Evolutionary conservation across 2,113 vertebrate species (phyloP).

Genomic region (Aramus guarauna): DNA sequence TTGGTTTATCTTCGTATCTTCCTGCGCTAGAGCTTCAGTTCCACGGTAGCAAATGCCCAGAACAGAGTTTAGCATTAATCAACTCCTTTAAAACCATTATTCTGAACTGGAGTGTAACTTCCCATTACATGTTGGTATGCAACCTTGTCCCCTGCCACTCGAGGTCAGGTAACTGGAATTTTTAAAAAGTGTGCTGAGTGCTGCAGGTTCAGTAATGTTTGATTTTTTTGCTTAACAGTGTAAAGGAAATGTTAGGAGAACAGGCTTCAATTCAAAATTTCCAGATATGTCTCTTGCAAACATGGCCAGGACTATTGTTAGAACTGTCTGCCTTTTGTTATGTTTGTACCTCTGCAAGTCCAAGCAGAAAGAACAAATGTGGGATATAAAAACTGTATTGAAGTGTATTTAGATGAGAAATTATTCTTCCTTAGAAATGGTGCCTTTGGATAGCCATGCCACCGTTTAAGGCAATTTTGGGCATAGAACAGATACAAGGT

Average conservation of each 20-base stretch:
- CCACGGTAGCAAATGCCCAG: neutral
- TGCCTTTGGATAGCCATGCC: neutral
- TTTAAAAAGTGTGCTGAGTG: neutral
- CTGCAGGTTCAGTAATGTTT: neutral
- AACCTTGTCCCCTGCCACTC: neutral
- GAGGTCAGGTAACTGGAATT: neutral
- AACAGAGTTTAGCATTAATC: neutral
- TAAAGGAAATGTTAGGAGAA: neutral
- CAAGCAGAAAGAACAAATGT: neutral
- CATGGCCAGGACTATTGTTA: neutral
- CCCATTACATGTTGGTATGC: neutral
- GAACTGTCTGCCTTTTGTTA: neutral
- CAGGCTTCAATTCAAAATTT: neutral
- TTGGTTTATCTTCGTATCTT: neutral
- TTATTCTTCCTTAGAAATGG: neutral
- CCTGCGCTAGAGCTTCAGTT: neutral
- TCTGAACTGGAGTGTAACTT: neutral
- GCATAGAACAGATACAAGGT: neutral
- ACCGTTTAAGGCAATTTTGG: neutral
- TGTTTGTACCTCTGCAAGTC: neutral
- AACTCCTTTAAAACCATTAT: neutral
- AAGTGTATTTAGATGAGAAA: neutral
- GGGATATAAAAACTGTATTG: neutral
- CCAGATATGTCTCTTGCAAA: neutral
- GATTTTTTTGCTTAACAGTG: neutral